Conservation (phyloP, 2,888 invertebrate species). For the Strigamia maritima region DNA sequence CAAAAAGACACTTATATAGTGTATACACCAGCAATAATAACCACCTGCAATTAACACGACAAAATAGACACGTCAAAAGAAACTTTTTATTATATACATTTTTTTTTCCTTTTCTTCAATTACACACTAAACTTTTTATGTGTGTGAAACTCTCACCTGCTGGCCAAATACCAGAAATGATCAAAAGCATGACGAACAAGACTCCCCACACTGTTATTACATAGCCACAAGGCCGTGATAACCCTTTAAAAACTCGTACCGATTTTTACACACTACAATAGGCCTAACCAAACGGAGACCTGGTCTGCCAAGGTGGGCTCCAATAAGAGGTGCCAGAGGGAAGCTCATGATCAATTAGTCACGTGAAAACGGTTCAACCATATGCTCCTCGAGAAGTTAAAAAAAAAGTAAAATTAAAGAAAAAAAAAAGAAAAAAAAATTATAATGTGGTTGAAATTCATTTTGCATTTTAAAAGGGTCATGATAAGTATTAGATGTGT, state of each 20-base stretch:
- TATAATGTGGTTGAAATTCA: too few species aligned
- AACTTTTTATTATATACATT: neutral
- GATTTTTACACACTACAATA: neutral
- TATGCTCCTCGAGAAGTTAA: neutral
- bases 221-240: conserved; percentile 12
- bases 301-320: conserved; percentile 6
- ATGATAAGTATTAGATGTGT: too few species aligned
- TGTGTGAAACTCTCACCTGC: conserved; percentile 19
- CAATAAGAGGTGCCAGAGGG: conserved; percentile 1
- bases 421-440: neutral
- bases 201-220: conserved; percentile 23
- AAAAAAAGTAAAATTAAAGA: neutral
- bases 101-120: neutral
- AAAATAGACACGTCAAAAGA: neutral
- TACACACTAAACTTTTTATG: conserved; percentile 23
- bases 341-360: conserved; percentile 16
- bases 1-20: neutral
- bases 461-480: too few species aligned
- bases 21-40: neutral
- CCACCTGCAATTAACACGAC: neutral
- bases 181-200: conserved; percentile 23
- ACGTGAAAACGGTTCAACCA: conserved; percentile 10
- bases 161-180: conserved; percentile 23
- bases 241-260: conserved; percentile 9
- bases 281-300: conserved; percentile 8